phyloP scores from a whole-genome alignment of 1,140 invertebrate species.

The Calycopis cecrops region DNA sequence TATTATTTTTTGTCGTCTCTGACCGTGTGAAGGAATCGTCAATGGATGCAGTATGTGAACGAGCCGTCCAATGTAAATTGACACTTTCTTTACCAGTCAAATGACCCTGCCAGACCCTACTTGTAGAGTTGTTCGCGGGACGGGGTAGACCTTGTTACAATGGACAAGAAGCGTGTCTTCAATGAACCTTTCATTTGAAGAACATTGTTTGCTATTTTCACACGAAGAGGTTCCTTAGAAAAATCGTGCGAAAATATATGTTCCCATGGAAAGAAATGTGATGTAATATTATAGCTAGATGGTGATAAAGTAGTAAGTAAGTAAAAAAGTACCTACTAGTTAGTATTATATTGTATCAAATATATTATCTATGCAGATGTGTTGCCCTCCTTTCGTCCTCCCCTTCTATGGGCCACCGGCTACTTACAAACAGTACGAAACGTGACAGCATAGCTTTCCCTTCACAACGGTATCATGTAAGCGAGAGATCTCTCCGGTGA shows the following conservation, averaged over 20 bases:
- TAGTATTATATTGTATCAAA: no score
- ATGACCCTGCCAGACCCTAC: conserved; percentile 16
- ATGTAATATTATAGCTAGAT: conserved; percentile 7
- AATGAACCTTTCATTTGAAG: conserved; percentile 58
- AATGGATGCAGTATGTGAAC: conserved; percentile 64
- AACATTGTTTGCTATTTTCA: conserved; percentile 57
- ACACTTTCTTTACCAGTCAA: conserved; percentile 26
- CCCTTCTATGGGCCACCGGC: no score
- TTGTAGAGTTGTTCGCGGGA: conserved; percentile 18
- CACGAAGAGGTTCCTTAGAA: conserved; percentile 45
- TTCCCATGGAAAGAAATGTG: conserved; percentile 18
- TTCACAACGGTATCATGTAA: no score
- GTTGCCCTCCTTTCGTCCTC: no score
- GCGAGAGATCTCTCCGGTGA: no score
- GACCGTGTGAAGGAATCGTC: conserved; percentile 68
- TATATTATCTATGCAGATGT: no score
- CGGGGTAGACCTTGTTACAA: conserved; percentile 31
- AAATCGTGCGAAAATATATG: conserved; percentile 41
- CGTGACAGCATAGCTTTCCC: no score
- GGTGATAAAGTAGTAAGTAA: no score
- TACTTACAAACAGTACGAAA: no score
- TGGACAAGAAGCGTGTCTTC: conserved; percentile 46
- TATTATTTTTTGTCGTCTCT: conserved; percentile 70
- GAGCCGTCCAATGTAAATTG: conserved; percentile 37
- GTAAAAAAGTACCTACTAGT: no score